These are phyloP conservation scores for Anguilla megastoma DNA, from an alignment of 2,797 vertebrate species.

Conservation along the genomic window DNA sequence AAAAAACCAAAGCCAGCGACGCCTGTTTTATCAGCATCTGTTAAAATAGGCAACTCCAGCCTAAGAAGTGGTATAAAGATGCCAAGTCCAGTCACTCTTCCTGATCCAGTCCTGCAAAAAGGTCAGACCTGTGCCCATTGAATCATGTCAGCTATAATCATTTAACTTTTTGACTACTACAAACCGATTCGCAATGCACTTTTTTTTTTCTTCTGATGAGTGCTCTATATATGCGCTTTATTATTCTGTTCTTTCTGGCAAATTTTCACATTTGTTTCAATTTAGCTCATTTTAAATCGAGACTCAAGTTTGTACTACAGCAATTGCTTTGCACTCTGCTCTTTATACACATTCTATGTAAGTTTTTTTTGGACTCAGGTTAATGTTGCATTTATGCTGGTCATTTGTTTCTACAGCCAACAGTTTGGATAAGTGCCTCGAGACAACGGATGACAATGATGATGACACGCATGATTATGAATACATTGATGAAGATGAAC, in stretches of 20 bases:
- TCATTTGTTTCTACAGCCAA: constrained; percentile 26
- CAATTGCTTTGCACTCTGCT: neutral
- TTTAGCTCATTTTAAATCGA: neutral
- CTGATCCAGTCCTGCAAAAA: constrained; percentile 34
- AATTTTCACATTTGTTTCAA: neutral
- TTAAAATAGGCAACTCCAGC: constrained; percentile 20
- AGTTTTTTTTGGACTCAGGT: neutral
- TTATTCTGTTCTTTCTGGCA: constrained; percentile 7
- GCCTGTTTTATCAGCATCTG: neutral
- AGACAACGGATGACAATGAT: constrained; percentile 47
- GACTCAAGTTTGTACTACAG: neutral
- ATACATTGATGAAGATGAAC: constrained; percentile 57
- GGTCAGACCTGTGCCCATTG: constrained; percentile 28
- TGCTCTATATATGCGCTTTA: neutral
- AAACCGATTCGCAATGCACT: too few species aligned
- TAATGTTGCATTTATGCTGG: neutral
- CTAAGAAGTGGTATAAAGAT: constrained; percentile 27
- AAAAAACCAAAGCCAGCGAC: neutral
- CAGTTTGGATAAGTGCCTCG: constrained; percentile 35
- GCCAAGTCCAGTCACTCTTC: constrained; percentile 22
- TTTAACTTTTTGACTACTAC: neutral
- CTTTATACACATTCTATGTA: neutral
- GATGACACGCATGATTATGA: constrained; percentile 52
- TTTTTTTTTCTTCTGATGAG: neutral
- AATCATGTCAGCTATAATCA: neutral